Evolutionary conservation across 2,888 invertebrate genomes (phyloP), one percentile per base, ranked within the genome.

Genomic region (Drosophila nr. perissopoda): DNA sequence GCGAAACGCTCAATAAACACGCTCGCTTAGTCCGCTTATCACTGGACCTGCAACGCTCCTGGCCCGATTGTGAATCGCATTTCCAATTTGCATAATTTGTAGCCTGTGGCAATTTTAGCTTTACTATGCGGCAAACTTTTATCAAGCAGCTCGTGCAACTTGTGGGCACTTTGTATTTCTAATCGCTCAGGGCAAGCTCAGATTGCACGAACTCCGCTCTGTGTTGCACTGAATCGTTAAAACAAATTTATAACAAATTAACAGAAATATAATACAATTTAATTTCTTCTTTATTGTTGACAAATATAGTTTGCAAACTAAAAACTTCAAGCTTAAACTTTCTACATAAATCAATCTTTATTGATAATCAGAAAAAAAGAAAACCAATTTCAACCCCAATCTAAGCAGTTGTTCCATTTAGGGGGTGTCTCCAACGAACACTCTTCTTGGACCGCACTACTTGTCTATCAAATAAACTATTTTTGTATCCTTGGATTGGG

Each of bases 41-140:
- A 40, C 40, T 60, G 61, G 25, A 36, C 57, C 46, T 34, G 60
- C 33, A 33, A 33, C 25, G 29, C 52, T 51, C 13, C 21, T 25
- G 40, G n/a, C 61, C 25, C 57, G 65, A 58, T 72, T 72, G 72
- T 36, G 61, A 78, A 75, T 75, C 64, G 64, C 48, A 64, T 70
- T 71, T 59, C 69, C 70, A 70, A 67, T 83, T 72, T 81, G 83
- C 89, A 84, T 84, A 84, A 88, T 84, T 84, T 79, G 70, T 61
- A 46, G 87, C 84, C 54, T 13, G 54, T 21, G 83, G 83, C 67
- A 60, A 70, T 68, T 74, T 74, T 46, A 69, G 71, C 74, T 64
- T 51, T 42, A 57, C 54, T 25, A 42, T 51, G 62, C 13, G 54
- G 58, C 25, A 61, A 64, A 69, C 59, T 70, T 63, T 64, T 70